These are phyloP conservation scores for Microctonus brassicae DNA, from an alignment of 2,888 invertebrate species.

Conservation along the genomic window DNA sequence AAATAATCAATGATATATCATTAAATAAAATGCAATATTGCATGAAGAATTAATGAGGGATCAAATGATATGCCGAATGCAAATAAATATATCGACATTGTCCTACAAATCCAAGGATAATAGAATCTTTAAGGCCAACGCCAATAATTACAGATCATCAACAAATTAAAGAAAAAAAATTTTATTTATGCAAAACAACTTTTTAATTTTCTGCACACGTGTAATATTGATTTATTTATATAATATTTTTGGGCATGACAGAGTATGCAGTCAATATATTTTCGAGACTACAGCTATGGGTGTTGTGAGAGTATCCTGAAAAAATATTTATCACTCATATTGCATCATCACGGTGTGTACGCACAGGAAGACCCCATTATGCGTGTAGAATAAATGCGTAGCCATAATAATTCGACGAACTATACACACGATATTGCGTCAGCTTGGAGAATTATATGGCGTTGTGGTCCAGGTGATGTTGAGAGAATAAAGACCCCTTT, in stretches of 20 bases:
- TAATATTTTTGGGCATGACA: neutral
- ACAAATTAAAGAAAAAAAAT: neutral
- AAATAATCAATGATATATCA: neutral
- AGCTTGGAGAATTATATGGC: slow-evolving; percentile 17
- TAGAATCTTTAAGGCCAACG: neutral
- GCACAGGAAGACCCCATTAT: slow-evolving; percentile 7
- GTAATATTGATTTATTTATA: neutral
- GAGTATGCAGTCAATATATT: slow-evolving; percentile 5
- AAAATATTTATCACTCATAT: slow-evolving; percentile 43
- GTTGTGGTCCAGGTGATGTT: slow-evolving; percentile 19
- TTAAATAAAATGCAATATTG: neutral
- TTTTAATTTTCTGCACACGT: slow-evolving; percentile 3
- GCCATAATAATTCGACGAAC: slow-evolving; percentile 22
- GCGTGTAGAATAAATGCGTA: slow-evolving; percentile 28
- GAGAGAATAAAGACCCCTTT: slow-evolving; percentile 2
- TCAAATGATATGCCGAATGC: neutral
- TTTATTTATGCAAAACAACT: neutral
- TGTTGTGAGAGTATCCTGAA: slow-evolving; percentile 31
- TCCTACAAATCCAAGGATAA: slow-evolving; percentile 1
- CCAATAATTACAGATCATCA: neutral
- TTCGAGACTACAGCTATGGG: slow-evolving; percentile 30
- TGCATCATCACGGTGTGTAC: slow-evolving; percentile 34
- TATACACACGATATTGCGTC: slow-evolving; percentile 29
- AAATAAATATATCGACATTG: neutral
- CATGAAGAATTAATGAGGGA: neutral